Evolutionary conservation across 2,797 vertebrate species (phyloP).

Genomic region (Chloroceryle inda): DNA sequence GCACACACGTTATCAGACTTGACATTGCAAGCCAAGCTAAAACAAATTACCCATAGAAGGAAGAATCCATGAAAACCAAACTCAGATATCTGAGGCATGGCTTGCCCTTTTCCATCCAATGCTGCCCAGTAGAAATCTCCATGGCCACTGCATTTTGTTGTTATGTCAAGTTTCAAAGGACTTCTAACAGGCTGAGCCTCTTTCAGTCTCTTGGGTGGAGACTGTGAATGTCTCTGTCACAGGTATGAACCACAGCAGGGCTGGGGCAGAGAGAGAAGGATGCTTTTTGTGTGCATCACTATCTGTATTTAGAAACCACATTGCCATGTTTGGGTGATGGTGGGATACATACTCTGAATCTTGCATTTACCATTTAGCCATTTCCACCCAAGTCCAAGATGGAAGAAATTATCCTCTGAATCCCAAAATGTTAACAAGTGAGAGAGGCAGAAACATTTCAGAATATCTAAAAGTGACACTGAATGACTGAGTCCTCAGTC

Average conservation of each 20-base stretch:
- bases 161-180: neutral
- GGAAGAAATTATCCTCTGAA: neutral
- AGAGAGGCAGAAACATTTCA: neutral
- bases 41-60: slow-evolving; percentile 13
- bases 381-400: neutral
- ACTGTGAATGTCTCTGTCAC: neutral
- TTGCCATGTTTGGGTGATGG: neutral
- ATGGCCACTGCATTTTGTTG: neutral
- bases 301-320: neutral
- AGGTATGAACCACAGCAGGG: neutral
- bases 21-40: neutral
- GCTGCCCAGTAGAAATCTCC: neutral
- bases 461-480: neutral
- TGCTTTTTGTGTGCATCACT: neutral
- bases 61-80: neutral
- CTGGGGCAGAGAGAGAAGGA: neutral
- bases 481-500: neutral
- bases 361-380: neutral
- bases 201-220: neutral
- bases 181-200: neutral
- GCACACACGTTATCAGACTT: neutral
- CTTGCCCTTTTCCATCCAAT: neutral
- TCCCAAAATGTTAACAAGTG: neutral
- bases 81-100: fast-evolving
- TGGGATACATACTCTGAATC: neutral